Base-by-base conservation (phyloP, 1,140 invertebrate species). In the Eriosoma lanigerum region DNA sequence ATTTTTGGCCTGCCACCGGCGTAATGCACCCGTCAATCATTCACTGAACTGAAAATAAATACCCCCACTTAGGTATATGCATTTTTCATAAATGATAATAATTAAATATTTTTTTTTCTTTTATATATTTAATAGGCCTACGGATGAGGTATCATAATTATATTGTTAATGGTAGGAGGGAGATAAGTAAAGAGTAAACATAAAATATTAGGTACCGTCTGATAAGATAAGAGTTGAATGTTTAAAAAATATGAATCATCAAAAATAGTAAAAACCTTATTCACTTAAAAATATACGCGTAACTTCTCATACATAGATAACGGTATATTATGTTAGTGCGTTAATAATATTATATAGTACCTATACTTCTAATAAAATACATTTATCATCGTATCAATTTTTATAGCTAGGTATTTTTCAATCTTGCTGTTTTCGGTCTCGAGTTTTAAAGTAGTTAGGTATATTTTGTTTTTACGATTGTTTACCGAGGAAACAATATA, bases 21-120 rank as follows among this genome's bases (percentile, higher is more conserved):
- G 38, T 76, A 48, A 50, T n/a, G 54, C 56, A 32, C 24, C 32
- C 38, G 54, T 58, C 21, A n/a, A 60, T 21, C 56, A 24, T 75
- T 75, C 52, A 50, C 66, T 29, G 13, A n/a, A 26, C 46, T 50
- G 32, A 13, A 70, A 70, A 29, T 13, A 72, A 50, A 52, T 24
- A 44, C n/a, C 32, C 19, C 44, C n/a, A 66, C 29, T 64, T 64
- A 29, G 32, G 32, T 38, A 38, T 38, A 38, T 38, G n/a, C 8
- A 38, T 38, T 4, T 4, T 4, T 4, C 8, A 38, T 38, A 4
- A 38, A 38, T 38, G 32, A 38, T 38, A 38, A 38, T 38, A 38
- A 8, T 4, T 38, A 38, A 38, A 38, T 4, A 38, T 4, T 38
- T 3, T 38, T 38, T 3, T 38, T 38, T 48, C 10, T 48, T 13